Percentiles rank a stretch among this genome's conserved stretches.
Evolutionary conservation across 2,113 vertebrate species (phyloP).

Genomic region (Trematocara macrostoma): DNA sequence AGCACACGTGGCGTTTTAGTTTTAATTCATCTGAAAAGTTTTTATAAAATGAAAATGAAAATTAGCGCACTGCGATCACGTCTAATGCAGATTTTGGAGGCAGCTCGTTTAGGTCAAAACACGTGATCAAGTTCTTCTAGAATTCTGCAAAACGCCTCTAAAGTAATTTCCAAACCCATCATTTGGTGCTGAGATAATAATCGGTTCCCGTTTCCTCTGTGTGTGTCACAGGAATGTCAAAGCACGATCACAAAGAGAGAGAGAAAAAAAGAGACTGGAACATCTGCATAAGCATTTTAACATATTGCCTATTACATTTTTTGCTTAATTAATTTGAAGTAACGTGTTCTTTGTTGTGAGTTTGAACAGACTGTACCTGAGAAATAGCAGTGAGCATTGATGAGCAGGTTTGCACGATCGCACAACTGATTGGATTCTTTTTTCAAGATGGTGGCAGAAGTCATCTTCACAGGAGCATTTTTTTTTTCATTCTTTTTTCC

Average conservation of each 20-base stretch:
- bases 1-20: neutral
- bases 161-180: conserved; percentile 49
- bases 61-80: neutral
- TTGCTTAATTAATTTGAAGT: neutral
- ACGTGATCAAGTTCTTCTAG: neutral
- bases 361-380: conserved; percentile 35
- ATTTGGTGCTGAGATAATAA: conserved; percentile 56
- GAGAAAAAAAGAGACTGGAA: neutral
- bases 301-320: neutral
- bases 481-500: neutral
- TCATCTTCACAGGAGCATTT: neutral
- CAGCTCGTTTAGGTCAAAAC: neutral
- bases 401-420: conserved; percentile 12
- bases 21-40: neutral
- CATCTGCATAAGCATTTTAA: neutral
- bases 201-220: conserved; percentile 25
- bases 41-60: neutral
- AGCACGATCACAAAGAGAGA: conserved; percentile 2
- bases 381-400: neutral
- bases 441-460: neutral
- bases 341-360: neutral
- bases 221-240: conserved; percentile 44
- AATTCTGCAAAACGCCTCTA: neutral
- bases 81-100: neutral
- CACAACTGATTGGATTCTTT: conserved; percentile 21